Conservation (phyloP, 2,113 vertebrate genomes). For the Eupsittula cactorum region DNA sequence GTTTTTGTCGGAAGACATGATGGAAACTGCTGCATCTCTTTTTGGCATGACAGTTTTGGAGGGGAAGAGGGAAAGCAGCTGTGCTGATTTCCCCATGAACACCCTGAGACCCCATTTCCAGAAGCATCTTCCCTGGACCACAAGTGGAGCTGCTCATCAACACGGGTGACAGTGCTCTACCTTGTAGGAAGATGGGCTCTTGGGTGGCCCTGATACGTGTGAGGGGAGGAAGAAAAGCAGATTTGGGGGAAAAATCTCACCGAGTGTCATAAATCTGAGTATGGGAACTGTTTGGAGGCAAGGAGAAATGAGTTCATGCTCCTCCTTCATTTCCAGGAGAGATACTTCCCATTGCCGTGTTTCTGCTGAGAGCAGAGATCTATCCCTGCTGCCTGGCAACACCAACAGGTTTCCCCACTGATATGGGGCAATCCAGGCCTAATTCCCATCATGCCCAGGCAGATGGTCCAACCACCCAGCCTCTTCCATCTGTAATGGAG, state of each 20-base stretch:
- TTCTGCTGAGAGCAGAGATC: neutral
- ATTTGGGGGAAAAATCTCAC: neutral
- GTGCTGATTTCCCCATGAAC: neutral
- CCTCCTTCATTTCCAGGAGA: neutral
- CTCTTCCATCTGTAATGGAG: neutral
- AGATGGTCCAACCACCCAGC: neutral
- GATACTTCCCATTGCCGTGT: neutral
- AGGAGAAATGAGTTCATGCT: neutral
- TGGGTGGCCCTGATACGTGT: rapidly evolving
- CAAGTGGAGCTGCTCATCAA: neutral
- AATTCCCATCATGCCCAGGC: neutral
- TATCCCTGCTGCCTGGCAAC: neutral
- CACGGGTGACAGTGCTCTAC: neutral
- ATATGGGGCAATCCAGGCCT: neutral
- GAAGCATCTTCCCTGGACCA: neutral
- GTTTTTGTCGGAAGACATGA: neutral
- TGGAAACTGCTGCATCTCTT: neutral
- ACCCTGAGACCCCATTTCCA: neutral
- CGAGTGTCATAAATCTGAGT: neutral
- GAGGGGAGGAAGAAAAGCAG: neutral
- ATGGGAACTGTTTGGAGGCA: neutral
- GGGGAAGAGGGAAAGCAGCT: neutral
- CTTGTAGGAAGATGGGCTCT: neutral
- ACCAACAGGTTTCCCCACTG: neutral
- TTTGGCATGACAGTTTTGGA: neutral